These are phyloP conservation scores for Genyomyrus donnyi DNA, from an alignment of 2,113 vertebrate species.

Conservation along the genomic window DNA sequence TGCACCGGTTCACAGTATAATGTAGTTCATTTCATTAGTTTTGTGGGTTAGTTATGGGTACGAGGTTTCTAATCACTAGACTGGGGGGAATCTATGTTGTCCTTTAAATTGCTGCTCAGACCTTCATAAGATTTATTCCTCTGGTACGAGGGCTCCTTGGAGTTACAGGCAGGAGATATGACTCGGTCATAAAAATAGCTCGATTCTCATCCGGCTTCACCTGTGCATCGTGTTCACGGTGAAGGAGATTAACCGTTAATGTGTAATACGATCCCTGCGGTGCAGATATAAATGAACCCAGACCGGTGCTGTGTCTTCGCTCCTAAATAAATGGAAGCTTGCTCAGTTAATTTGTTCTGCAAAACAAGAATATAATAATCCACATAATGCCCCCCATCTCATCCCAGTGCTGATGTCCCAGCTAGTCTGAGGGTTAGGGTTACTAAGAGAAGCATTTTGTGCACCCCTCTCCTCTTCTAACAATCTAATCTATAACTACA, in stretches of 20 bases:
- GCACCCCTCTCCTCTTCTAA: background rate
- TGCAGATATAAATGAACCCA: background rate
- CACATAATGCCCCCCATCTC: background rate
- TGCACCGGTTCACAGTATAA: background rate
- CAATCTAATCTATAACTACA: background rate
- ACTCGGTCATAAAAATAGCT: background rate
- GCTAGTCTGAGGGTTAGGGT: background rate
- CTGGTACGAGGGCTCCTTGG: background rate
- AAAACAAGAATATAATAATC: conserved; percentile 1
- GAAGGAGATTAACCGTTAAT: background rate
- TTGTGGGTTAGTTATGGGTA: background rate
- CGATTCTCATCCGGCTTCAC: background rate
- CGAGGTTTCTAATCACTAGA: background rate
- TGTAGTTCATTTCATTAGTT: background rate
- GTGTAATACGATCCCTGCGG: background rate
- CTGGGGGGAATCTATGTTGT: background rate
- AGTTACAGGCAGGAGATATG: background rate
- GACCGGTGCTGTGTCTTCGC: background rate
- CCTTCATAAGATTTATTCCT: background rate
- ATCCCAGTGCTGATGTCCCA: background rate
- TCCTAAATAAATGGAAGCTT: background rate
- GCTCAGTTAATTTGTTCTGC: background rate
- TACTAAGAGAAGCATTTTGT: background rate
- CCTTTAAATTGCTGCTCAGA: background rate
- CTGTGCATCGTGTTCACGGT: background rate